These are phyloP conservation scores for Acanthochromis polyacanthus DNA, from an alignment of 2,113 vertebrate genomes.

Conservation along the genomic window DNA sequence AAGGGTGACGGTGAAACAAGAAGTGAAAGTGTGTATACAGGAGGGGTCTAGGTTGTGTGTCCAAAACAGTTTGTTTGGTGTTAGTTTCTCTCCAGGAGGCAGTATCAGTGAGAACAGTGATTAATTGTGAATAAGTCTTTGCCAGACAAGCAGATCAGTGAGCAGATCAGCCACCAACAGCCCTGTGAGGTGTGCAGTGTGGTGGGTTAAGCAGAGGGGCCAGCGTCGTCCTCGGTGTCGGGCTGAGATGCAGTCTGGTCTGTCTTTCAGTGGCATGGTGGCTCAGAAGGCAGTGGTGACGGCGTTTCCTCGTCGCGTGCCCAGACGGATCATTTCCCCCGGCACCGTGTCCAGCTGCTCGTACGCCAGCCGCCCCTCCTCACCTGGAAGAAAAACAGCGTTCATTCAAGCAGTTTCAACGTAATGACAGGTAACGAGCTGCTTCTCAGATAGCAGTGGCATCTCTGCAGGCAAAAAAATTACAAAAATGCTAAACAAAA, in stretches of 20 bases:
- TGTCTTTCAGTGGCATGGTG: constrained; percentile 23
- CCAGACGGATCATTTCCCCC: constrained; percentile 86
- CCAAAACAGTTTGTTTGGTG: constrained; percentile 52
- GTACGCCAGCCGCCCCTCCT: constrained; percentile 94
- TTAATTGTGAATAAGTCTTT: constrained; percentile 16
- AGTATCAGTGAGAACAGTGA: constrained; percentile 41
- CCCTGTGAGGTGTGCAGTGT: constrained; percentile 35
- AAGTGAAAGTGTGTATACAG: constrained; percentile 27
- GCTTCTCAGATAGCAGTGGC: too few relatives aligned
- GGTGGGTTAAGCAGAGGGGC: constrained; percentile 16
- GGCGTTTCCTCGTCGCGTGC: constrained; percentile 86
- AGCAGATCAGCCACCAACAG: constrained; percentile 32
- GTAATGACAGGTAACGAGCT: too few relatives aligned
- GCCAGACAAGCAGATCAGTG: constrained; percentile 13
- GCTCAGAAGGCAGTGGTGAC: constrained; percentile 90
- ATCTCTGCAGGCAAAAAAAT: too few relatives aligned
- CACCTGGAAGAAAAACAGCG: constrained; percentile 81
- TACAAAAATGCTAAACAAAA: too few relatives aligned
- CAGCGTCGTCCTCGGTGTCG: constrained; percentile 11
- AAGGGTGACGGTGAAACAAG: neutral
- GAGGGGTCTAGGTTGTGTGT: constrained; percentile 40
- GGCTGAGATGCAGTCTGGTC: neutral
- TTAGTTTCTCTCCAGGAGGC: constrained; percentile 49
- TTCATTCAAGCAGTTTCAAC: too few relatives aligned
- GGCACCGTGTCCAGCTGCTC: constrained; percentile 93